These are phyloP conservation scores for Lepilemur ruficaudatus DNA, from an alignment of 2,797 vertebrate genomes.

Conservation along the genomic window DNA sequence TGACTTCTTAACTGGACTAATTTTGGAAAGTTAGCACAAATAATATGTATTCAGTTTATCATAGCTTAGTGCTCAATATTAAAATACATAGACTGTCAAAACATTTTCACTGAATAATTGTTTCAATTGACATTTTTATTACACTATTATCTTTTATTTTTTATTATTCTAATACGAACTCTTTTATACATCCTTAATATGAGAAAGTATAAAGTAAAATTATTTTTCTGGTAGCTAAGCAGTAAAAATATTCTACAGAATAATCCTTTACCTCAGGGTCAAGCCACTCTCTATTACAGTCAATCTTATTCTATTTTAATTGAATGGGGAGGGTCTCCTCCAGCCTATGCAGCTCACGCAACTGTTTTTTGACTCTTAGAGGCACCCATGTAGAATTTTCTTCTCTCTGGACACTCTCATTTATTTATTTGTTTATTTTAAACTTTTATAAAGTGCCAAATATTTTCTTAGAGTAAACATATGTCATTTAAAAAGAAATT, in stretches of 20 bases:
- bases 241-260: neutral
- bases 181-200: neutral
- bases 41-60: neutral
- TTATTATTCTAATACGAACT: neutral
- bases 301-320: neutral
- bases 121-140: neutral
- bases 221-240: neutral
- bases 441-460: neutral
- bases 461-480: neutral
- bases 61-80: neutral
- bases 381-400: fast-evolving
- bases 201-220: neutral
- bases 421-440: neutral
- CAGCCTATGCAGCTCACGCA: neutral
- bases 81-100: neutral
- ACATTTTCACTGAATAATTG: neutral
- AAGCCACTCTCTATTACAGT: neutral
- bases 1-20: neutral
- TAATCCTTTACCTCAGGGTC: neutral
- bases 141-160: neutral
- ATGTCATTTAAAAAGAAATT: neutral
- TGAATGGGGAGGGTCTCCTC: neutral
- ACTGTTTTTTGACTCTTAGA: neutral
- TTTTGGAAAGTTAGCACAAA: neutral
- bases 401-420: neutral